Evolutionary conservation across 2,888 invertebrate species (phyloP).

Genomic region (Cryptocephalus moraei): DNA sequence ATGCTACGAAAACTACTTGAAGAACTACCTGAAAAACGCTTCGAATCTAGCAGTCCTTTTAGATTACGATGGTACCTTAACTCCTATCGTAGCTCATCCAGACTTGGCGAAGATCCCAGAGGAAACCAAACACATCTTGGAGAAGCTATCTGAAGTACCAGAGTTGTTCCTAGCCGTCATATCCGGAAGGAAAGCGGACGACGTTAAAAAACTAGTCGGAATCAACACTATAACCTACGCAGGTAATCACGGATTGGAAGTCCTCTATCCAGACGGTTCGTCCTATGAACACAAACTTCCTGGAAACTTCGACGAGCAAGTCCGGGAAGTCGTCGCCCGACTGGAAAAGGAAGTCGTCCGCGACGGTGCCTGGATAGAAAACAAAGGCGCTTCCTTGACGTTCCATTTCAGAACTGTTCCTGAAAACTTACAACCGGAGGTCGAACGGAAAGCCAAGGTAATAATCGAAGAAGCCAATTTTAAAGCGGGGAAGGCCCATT

Average conservation of each 20-base stretch:
- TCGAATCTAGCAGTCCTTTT: constrained; percentile 65
- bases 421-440: constrained; percentile 44
- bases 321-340: constrained; percentile 61
- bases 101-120: constrained; percentile 73
- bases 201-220: constrained; percentile 82
- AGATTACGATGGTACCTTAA: constrained; percentile 82
- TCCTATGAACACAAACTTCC: constrained; percentile 86
- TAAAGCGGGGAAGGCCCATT: constrained; percentile 68
- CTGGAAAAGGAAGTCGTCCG: constrained; percentile 74
- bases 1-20: constrained; percentile 14
- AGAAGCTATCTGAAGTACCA: constrained; percentile 67
- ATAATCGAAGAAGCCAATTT: constrained; percentile 69
- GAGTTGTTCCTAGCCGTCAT: constrained; percentile 79
- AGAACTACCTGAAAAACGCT: constrained; percentile 12
- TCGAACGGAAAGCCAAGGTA: constrained; percentile 58
- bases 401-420: constrained; percentile 82
- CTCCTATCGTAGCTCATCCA: constrained; percentile 81
- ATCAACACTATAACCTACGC: constrained; percentile 83
- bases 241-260: constrained; percentile 80
- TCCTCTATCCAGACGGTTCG: constrained; percentile 78
- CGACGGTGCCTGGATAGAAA: constrained; percentile 86
- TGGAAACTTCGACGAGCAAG: constrained; percentile 66
- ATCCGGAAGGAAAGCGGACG: constrained; percentile 75
- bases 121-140: constrained; percentile 75
- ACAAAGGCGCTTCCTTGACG: constrained; percentile 74